phyloP scores from a whole-genome alignment of 2,888 invertebrate species.

The Mellilla xanthometata region DNA sequence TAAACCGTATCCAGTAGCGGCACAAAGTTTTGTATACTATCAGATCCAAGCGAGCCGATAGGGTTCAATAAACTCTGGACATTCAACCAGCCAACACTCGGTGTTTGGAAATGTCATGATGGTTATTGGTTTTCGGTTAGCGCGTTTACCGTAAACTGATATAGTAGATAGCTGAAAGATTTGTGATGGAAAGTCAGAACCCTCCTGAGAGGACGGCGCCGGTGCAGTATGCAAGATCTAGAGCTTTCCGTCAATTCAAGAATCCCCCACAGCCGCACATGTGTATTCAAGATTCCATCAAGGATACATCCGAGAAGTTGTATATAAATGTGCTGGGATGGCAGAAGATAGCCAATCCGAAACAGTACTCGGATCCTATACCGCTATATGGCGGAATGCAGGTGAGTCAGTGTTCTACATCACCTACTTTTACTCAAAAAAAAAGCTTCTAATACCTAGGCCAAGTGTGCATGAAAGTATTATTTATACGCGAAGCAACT shows the following conservation, averaged over 20 bases:
- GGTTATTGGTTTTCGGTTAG: conserved; percentile 56
- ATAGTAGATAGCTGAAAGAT: conserved; percentile 17
- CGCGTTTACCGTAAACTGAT: conserved; percentile 41
- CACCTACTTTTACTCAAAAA: background rate
- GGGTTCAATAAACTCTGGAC: conserved; percentile 73
- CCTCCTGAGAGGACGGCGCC: conserved; percentile 70
- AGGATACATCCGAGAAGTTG: conserved; percentile 81
- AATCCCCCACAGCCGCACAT: conserved; percentile 90
- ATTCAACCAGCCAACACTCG: conserved; percentile 39
- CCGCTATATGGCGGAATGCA: conserved; percentile 89
- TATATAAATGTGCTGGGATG: conserved; percentile 88
- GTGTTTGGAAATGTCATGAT: conserved; percentile 57
- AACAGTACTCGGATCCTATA: conserved; percentile 85
- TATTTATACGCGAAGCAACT: too few relatives aligned
- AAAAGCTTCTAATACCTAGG: too few relatives aligned
- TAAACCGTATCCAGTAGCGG: conserved; percentile 40
- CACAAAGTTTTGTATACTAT: conserved; percentile 28
- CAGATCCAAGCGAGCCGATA: conserved; percentile 41
- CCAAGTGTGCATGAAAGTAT: too few relatives aligned
- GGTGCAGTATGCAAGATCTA: conserved; percentile 81
- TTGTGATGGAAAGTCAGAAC: conserved; percentile 73
- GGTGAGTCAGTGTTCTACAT: conserved; percentile 52
- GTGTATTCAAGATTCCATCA: conserved; percentile 86
- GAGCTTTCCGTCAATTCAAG: conserved; percentile 86
- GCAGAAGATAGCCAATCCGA: conserved; percentile 87